Percentiles rank a stretch among this genome's conserved stretches.
Evolutionary conservation across 2,888 invertebrate species (phyloP).

Genomic region (Campoplex nolae): DNA sequence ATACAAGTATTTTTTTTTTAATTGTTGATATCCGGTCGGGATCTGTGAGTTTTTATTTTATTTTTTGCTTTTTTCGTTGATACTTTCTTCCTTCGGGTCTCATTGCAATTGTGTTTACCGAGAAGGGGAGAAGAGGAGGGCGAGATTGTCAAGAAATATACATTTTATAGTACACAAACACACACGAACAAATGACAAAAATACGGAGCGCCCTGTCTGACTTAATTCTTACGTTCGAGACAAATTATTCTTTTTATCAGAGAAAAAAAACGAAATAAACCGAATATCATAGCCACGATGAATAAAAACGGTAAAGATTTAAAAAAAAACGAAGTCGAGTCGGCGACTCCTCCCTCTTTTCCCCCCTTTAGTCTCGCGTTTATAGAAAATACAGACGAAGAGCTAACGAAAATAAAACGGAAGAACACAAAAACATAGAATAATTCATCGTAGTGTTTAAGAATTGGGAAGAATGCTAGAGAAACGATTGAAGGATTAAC

Average conservation of each 20-base stretch:
- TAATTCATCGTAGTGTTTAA: constrained; percentile 67
- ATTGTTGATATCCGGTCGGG: constrained; percentile 50
- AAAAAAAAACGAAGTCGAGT: constrained; percentile 5
- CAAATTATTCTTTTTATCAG: constrained; percentile 55
- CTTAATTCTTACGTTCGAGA: constrained; percentile 72
- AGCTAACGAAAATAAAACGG: constrained; percentile 47
- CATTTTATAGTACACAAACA: constrained; percentile 65
- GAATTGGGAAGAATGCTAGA: constrained; percentile 57
- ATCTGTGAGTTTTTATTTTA: constrained; percentile 58
- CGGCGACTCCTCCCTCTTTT: neutral
- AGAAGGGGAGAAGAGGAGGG: constrained; percentile 3
- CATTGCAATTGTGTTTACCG: constrained; percentile 72
- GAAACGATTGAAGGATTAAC: neutral
- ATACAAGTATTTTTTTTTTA: constrained; percentile 44
- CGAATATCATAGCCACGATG: constrained; percentile 24
- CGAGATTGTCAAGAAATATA: constrained; percentile 66
- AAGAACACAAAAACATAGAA: constrained; percentile 54
- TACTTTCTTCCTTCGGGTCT: constrained; percentile 70
- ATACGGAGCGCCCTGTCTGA: constrained; percentile 67
- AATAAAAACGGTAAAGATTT: neutral
- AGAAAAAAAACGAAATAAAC: neutral
- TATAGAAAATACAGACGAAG: constrained; percentile 44
- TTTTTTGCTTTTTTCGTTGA: constrained; percentile 20
- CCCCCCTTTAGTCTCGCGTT: neutral
- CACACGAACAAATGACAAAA: constrained; percentile 5